Base-by-base conservation (phyloP, 2,113 vertebrate species). In the Tapirus terrestris region DNA sequence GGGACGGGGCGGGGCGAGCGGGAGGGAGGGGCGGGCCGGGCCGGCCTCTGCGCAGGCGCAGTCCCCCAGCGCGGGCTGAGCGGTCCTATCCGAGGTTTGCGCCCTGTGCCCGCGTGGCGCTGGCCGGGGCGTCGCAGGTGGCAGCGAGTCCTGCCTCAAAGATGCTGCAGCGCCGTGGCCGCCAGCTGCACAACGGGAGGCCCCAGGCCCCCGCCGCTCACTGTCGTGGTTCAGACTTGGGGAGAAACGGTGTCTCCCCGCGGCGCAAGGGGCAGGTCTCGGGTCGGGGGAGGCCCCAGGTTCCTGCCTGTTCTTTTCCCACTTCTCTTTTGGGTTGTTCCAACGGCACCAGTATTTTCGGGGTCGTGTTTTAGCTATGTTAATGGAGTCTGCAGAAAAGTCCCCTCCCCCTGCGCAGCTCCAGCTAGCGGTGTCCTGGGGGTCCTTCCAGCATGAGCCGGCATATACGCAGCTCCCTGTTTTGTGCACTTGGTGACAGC, bases 11-110 rank as follows among this genome's bases (percentile, higher is more conserved):
- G n/a, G n/a, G n/a, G 51, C 51, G 51, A 13, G 51, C 12, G 13
- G 51, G 13, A 53, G 13, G 13, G 58, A 21, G 5, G n/a, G 75
- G 31, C 9, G 0, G 43, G 45, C 51, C 23, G 1, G 0, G 61
- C 20, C 0, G 13, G 39, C 25, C 33, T 73, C 39, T 0, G 6
- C 2, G 16, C 29, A 31, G 18, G 61, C 6, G 12, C 81, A 43
- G 43, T 43, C 6, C 45, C 20, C n/a, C 39, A 60, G 58, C 58
- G 12, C 6, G 21, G 58, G 8, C 58, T 23, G 58, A 11, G 53
- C 56, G 17, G 16, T 36, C 56, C 31, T 89, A 56, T 68, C 89
- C 33, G 48, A 48, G 48, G 48, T 48, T 39, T 39, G 39, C 39
- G 39, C 39, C 8, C 83, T 53, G 58, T 36, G 72, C 72, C 14